These are phyloP conservation scores for Stegophylla sp. DNA, from an alignment of 2,888 invertebrate species.

Conservation along the genomic window DNA sequence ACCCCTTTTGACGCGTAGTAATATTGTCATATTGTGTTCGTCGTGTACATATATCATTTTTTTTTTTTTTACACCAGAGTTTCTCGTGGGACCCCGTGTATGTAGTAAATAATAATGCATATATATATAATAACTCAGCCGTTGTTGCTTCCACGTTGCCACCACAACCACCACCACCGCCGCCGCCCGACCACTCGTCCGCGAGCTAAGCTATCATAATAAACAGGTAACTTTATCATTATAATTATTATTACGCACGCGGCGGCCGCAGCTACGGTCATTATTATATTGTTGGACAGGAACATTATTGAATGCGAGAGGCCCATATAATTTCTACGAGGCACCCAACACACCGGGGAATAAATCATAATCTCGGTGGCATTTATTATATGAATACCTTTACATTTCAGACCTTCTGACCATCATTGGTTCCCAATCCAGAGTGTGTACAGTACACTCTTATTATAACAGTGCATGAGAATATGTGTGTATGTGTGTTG, in stretches of 20 bases:
- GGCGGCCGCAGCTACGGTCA: conserved; percentile 37
- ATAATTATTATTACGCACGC: conserved; percentile 55
- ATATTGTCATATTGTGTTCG: background rate
- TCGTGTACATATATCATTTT: background rate
- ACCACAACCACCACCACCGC: too few species aligned
- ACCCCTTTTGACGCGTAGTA: background rate
- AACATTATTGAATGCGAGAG: conserved; percentile 56
- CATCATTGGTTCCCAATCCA: conserved; percentile 48
- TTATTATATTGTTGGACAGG: conserved; percentile 55
- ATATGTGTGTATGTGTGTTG: background rate
- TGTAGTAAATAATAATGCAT: background rate
- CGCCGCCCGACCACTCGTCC: background rate
- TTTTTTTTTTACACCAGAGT: background rate
- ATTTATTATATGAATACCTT: conserved; percentile 54
- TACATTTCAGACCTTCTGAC: conserved; percentile 10
- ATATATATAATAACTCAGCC: background rate
- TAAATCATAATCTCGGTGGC: conserved; percentile 57
- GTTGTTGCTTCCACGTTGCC: background rate
- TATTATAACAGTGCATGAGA: background rate
- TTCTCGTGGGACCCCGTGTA: conserved; percentile 9
- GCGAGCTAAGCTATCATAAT: conserved; percentile 23
- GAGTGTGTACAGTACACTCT: background rate
- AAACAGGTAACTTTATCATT: conserved; percentile 57
- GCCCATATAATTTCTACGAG: conserved; percentile 46
- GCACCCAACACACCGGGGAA: conserved; percentile 39